Percentiles rank a stretch among this genome's conserved stretches.
Conservation (phyloP, 2,797 vertebrate genomes). For the Perodicticus potto region DNA sequence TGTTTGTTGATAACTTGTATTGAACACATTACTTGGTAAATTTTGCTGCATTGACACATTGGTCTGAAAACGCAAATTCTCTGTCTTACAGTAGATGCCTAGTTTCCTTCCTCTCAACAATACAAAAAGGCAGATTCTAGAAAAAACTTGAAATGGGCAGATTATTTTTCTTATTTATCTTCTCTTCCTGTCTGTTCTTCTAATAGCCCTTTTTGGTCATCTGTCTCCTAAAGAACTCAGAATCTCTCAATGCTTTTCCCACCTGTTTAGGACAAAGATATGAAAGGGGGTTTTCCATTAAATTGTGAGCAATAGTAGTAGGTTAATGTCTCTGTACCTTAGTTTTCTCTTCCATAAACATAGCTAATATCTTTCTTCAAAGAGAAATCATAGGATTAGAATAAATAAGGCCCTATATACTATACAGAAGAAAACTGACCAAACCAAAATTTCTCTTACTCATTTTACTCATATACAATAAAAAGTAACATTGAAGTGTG, state of each 20-base stretch:
- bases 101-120: slow-evolving; percentile 12
- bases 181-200: not conserved
- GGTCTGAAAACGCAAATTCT: not conserved
- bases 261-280: not conserved
- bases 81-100: not conserved
- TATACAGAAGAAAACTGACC: not conserved
- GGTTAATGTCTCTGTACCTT: not conserved
- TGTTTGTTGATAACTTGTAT: not conserved
- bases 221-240: not conserved
- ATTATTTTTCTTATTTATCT: not conserved
- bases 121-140: not conserved
- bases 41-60: not conserved
- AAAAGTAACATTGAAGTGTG: not conserved
- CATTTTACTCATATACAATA: not conserved
- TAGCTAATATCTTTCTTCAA: not conserved
- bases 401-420: not conserved
- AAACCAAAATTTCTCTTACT: not conserved
- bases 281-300: not conserved
- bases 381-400: not conserved
- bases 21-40: not conserved
- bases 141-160: not conserved
- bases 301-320: not conserved
- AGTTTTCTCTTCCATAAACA: not conserved
- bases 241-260: not conserved
- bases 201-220: not conserved